These are phyloP conservation scores for Chaetops frenatus DNA, from an alignment of 2,113 vertebrate species.

Conservation along the genomic window DNA sequence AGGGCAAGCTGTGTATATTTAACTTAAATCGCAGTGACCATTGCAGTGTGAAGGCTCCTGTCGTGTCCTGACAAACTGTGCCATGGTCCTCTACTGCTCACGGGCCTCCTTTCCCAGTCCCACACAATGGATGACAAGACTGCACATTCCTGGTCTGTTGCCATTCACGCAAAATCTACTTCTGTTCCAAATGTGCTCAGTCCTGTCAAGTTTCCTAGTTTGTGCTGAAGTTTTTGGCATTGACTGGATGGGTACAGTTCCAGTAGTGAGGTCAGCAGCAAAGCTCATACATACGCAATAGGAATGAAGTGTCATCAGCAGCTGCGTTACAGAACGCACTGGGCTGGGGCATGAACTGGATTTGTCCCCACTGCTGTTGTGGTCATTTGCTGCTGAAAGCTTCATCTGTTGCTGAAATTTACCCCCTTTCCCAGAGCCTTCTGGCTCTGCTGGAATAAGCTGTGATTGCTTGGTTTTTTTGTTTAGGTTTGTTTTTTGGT, in stretches of 20 bases:
- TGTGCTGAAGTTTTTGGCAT: background rate
- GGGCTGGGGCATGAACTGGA: background rate
- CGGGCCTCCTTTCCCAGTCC: background rate
- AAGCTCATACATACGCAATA: background rate
- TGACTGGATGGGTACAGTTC: background rate
- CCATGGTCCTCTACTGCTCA: accelerated
- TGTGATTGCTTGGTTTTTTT: background rate
- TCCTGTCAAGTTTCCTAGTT: background rate
- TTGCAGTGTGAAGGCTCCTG: accelerated
- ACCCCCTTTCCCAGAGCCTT: background rate
- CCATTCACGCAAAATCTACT: background rate
- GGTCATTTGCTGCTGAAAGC: background rate
- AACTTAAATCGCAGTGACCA: background rate
- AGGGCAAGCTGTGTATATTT: background rate
- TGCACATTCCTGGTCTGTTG: background rate
- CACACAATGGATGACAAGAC: background rate
- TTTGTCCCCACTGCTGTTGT: background rate
- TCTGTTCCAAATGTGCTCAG: background rate
- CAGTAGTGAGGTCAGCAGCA: constrained; percentile 16
- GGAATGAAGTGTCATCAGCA: background rate
- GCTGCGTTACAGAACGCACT: background rate
- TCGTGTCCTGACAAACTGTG: background rate
- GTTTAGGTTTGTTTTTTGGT: background rate
- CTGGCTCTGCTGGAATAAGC: background rate
- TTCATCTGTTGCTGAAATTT: background rate